Evolutionary conservation across 2,888 invertebrate species (phyloP), one percentile per base, ranked within the genome.

Genomic region (Atrina japonica): DNA sequence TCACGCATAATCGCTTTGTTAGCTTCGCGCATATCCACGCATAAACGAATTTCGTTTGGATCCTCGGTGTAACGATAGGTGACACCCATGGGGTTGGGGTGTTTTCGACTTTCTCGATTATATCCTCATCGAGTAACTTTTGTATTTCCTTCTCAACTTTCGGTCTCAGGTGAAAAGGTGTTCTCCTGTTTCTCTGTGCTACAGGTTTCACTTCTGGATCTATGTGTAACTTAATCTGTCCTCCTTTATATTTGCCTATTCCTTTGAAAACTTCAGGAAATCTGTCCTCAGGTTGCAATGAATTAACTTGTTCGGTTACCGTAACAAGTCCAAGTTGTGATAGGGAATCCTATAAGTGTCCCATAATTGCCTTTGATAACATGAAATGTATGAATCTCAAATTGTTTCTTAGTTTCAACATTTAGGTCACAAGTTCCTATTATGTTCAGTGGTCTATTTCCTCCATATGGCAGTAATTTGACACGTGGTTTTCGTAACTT

Each of bases 1-100:
- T 76, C 75, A 25, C 82, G 35, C n/a, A 61, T 52, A 0, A 81
- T 80, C 1, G 80, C 79, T 45, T 75, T 73, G 35, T 83, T 81
- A 1, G 80, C 72, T 49, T 74, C 52, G 5, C 82, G 35, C 79
- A 83, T 83, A 56, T 83, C 82, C 1, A 82, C 72, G 64, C 78
- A 81, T n/a, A 85, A 47, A 30, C 83, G 47, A n/a, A 83, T 61
- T 45, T 67, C 69, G 9, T 40, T 9, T 18, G 64, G 56, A 55
- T 71, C 66, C 30, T 81, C 7, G 29, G 47, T 6, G 66, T 65
- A 14, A 77, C 70, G 23, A 75, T 72, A 9, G 72, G 66, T 2
- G 69, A 68, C 11, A 83, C 73, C 82, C 81, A 85, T 18, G 80
- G 76, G 30, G 79, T 80, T 27, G 80, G 76, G 23, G 74, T 77